These are phyloP conservation scores for Scylla paramamosain DNA, from an alignment of 1,140 invertebrate genomes.

Conservation along the genomic window DNA sequence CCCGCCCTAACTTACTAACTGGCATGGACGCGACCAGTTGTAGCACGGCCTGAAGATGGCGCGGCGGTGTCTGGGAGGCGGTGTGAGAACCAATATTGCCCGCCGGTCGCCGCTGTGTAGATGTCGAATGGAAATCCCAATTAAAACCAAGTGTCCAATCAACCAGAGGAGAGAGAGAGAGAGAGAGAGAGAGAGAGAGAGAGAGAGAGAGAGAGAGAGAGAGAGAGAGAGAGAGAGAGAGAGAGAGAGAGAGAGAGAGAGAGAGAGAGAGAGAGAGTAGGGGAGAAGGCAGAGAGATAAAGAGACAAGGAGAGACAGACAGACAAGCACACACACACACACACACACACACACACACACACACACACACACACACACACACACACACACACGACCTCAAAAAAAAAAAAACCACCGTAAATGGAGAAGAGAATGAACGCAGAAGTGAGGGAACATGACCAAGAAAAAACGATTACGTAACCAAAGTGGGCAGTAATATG, in stretches of 20 bases:
- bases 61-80: neutral
- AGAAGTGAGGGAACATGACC: no score
- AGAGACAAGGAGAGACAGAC: no score
- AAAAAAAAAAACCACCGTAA: no score
- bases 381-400: no score
- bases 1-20: neutral
- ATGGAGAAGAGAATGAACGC: no score
- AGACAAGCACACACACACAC: no score
- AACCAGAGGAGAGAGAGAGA: neutral
- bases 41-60: neutral
- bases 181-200: slow-evolving; percentile 20
- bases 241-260: slow-evolving; percentile 20
- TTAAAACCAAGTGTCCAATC: slow-evolving; percentile 22
- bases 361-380: no score
- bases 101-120: neutral
- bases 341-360: no score
- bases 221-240: slow-evolving; percentile 20
- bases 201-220: slow-evolving; percentile 20
- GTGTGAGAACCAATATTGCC: neutral
- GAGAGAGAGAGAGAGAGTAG: slow-evolving; percentile 1
- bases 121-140: slow-evolving; percentile 12
- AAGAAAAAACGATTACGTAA: no score
- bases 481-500: no score
- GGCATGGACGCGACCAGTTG: neutral
- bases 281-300: no score